Conservation (phyloP, 1,140 invertebrate genomes). For the Drosophila elegans region DNA sequence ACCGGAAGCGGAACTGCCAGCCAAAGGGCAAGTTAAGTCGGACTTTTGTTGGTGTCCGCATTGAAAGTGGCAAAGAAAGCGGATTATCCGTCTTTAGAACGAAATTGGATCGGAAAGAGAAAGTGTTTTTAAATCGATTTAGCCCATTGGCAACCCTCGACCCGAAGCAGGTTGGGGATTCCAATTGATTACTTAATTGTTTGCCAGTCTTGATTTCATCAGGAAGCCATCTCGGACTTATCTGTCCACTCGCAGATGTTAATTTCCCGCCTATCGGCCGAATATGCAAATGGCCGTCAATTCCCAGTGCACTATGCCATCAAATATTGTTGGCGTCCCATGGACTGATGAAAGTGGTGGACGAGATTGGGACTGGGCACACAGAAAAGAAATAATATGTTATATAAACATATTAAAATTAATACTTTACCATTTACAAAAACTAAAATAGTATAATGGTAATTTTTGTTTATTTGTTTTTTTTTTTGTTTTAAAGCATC, state of each 20-base stretch:
- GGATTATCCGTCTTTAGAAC: background rate
- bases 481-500: no score
- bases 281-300: conserved; percentile 40
- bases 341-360: conserved; percentile 3
- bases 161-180: background rate
- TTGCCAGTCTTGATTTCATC: conserved; percentile 27
- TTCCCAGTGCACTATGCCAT: conserved; percentile 16
- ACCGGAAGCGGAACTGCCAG: conserved; percentile 28
- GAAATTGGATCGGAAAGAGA: conserved; percentile 6
- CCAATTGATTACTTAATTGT: conserved; percentile 62
- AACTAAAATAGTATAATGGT: no score
- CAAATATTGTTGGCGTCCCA: conserved; percentile 36
- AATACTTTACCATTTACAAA: no score
- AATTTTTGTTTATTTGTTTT: no score
- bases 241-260: conserved; percentile 33
- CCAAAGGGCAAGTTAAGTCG: conserved; percentile 7
- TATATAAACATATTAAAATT: no score
- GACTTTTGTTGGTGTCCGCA: conserved; percentile 9
- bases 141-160: conserved; percentile 7
- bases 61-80: conserved; percentile 4
- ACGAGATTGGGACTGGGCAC: background rate
- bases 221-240: conserved; percentile 31
- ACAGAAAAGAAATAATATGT: no score
- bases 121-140: conserved; percentile 22
- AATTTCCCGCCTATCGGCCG: conserved; percentile 20